These are phyloP conservation scores for Megaptera novaeangliae DNA, from an alignment of 2,113 vertebrate genomes.

Conservation along the genomic window DNA sequence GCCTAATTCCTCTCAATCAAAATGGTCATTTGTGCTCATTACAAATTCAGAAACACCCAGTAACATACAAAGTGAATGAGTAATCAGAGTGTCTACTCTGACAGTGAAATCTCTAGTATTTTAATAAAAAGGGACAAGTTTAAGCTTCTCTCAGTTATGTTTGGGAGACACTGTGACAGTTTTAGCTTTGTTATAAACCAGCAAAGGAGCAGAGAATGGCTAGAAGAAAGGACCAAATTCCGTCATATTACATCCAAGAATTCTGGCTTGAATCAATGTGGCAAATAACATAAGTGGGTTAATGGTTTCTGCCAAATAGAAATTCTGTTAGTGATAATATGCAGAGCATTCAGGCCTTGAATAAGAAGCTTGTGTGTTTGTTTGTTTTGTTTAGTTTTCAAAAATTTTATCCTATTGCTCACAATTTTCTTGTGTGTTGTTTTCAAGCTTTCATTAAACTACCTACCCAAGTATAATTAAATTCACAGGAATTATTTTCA, in stretches of 20 bases:
- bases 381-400: not conserved
- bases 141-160: not conserved
- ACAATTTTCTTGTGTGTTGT: not conserved
- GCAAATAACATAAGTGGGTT: not conserved
- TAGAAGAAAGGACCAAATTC: not conserved
- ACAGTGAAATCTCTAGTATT: not conserved
- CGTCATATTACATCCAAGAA: not conserved
- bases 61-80: not conserved
- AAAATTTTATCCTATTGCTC: not conserved
- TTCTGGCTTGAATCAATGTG: not conserved
- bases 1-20: not conserved
- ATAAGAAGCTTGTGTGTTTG: not conserved
- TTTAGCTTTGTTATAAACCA: not conserved
- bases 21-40: not conserved
- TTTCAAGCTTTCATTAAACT: slow-evolving; percentile 10
- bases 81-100: not conserved
- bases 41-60: not conserved
- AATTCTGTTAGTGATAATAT: not conserved
- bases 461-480: not conserved
- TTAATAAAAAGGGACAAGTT: not conserved
- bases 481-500: not conserved
- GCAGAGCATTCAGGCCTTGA: not conserved
- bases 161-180: not conserved
- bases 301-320: not conserved
- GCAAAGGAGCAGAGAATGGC: not conserved